Conservation (phyloP, 2,888 invertebrate genomes). For the Drosophila incognita region DNA sequence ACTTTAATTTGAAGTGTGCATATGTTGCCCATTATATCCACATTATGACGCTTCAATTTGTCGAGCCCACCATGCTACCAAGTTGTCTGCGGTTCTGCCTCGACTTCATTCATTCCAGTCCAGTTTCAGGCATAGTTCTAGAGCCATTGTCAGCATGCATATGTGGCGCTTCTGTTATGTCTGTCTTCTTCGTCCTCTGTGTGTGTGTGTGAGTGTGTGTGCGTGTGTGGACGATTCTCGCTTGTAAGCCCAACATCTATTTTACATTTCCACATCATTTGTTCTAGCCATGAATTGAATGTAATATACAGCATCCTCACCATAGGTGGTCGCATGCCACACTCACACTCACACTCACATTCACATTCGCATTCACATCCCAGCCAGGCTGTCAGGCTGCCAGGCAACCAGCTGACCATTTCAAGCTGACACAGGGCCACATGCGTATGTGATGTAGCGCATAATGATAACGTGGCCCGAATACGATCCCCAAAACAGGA, state of each 20-base stretch:
- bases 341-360: slow-evolving; percentile 14
- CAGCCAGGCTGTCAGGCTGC: slow-evolving; percentile 20
- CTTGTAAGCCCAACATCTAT: slow-evolving; percentile 75
- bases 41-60: slow-evolving; percentile 62
- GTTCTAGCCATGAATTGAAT: slow-evolving; percentile 81
- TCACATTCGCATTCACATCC: slow-evolving; percentile 11
- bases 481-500: slow-evolving; percentile 39
- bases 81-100: slow-evolving; percentile 2
- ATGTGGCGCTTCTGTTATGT: slow-evolving; percentile 24
- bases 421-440: slow-evolving; percentile 39
- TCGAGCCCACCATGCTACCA: slow-evolving; percentile 5
- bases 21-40: slow-evolving; percentile 68
- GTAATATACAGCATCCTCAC: slow-evolving; percentile 70
- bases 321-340: slow-evolving; percentile 50
- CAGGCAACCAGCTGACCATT: slow-evolving; percentile 49
- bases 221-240: slow-evolving; percentile 13
- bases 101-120: slow-evolving; percentile 20
- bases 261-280: slow-evolving; percentile 84
- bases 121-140: slow-evolving; percentile 1
- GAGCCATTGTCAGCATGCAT: slow-evolving; percentile 21
- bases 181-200: slow-evolving; percentile 13
- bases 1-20: slow-evolving; percentile 76
- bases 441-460: slow-evolving; percentile 77
- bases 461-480: slow-evolving; percentile 74
- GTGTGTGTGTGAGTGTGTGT: not conserved